Base-by-base conservation (phyloP, 1,140 invertebrate genomes). In the Coenobita brevimanus region DNA sequence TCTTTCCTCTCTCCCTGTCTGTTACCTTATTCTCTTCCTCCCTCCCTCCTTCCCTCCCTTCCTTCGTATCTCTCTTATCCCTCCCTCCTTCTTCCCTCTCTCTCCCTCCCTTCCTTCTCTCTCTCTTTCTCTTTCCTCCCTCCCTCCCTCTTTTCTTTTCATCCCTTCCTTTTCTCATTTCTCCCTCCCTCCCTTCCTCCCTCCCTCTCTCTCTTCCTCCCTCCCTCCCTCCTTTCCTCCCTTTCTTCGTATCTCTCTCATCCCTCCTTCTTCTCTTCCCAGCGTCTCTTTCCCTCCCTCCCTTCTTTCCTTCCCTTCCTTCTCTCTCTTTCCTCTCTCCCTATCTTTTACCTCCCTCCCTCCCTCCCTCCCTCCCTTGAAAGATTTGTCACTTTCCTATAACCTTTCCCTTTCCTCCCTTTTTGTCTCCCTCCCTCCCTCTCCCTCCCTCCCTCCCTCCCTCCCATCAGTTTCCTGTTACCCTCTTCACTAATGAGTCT, bases 141-240 rank as follows among this genome's bases (percentile, higher is more conserved):
- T 33, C 27, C 67, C 41, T 21, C 21, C 67, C n/a, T n/a, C n/a
- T 13, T 71, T 71, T 38, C 13, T n/a, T 71, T 33, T 33, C 4
- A 30, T 71, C 30, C 41, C 21, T 17, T 36, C 38, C 64, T n/a
- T 57, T n/a, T 13, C n/a, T n/a, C 54, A 10, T n/a, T 57, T 57
- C 54, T n/a, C 54, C n/a, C n/a, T n/a, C 54, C 54, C n/a, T 57
- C 54, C 54, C n/a, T 69, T 36, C n/a, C 64, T 69, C 64, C 24
- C 13, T 36, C 21, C 33, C 62, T 64, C 62, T 24, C 33, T 30
- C 21, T 3, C 33, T 64, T 3, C 62, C 62, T 21, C 33, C 21
- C 21, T 21, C 24, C 30, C 8, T 33, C 67, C 33, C 21, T 30
- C 21, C 21, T 6, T 21, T 21, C 3, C 21, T 64, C 21, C 62